These are phyloP conservation scores for Tupaia tana DNA, from an alignment of 2,113 vertebrate genomes.

Conservation along the genomic window DNA sequence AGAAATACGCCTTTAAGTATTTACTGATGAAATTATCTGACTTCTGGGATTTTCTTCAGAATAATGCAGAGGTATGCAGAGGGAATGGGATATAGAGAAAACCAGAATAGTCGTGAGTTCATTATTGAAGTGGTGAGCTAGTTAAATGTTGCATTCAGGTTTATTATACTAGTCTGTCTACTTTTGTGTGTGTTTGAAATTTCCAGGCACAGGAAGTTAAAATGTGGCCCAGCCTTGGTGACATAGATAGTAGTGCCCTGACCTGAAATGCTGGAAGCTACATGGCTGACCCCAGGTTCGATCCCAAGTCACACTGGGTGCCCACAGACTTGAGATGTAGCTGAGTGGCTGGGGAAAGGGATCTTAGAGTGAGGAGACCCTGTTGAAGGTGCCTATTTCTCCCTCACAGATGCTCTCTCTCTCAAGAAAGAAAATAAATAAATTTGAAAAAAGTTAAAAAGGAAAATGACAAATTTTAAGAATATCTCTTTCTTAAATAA, in stretches of 20 bases:
- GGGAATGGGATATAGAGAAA: background rate
- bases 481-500: background rate
- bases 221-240: too few species aligned
- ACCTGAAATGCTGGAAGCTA: too few species aligned
- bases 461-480: background rate
- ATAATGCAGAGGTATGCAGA: background rate
- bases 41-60: background rate
- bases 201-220: background rate
- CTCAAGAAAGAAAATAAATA: too few species aligned
- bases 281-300: too few species aligned
- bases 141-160: background rate
- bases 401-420: too few species aligned
- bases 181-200: background rate
- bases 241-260: too few species aligned
- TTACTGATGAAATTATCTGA: background rate
- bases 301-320: too few species aligned
- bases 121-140: background rate
- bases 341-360: too few species aligned
- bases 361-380: too few species aligned
- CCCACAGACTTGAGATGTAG: too few species aligned
- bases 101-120: background rate
- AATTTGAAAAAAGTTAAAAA: background rate
- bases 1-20: background rate
- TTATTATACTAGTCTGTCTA: background rate
- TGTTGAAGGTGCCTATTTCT: too few species aligned